These are phyloP conservation scores for Morpho helenor DNA, from an alignment of 2,888 invertebrate species.

Conservation along the genomic window DNA sequence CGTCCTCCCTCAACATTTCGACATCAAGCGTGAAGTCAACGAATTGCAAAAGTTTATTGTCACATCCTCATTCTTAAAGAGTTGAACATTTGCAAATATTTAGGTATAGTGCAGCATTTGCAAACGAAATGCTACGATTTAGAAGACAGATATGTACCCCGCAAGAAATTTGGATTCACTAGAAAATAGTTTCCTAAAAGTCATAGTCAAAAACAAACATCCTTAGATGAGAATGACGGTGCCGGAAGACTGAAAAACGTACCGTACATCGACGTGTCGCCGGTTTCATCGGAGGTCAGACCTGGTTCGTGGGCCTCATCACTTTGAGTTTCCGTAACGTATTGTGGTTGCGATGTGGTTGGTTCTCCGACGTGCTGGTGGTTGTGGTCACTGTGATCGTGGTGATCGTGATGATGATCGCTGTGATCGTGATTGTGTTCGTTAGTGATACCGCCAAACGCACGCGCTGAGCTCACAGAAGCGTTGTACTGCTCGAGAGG, in stretches of 20 bases:
- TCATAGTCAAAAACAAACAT: slow-evolving; percentile 55
- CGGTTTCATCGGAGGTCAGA: slow-evolving; percentile 50
- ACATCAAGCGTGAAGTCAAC: slow-evolving; percentile 85
- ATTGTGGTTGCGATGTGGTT: slow-evolving; percentile 22
- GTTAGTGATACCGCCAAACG: slow-evolving; percentile 73
- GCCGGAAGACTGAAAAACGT: slow-evolving; percentile 41
- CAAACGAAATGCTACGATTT: slow-evolving; percentile 84
- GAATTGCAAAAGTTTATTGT: slow-evolving; percentile 88
- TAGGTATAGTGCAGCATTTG: slow-evolving; percentile 85
- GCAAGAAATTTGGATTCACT: slow-evolving; percentile 93
- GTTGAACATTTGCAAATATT: slow-evolving; percentile 89
- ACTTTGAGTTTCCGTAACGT: slow-evolving; percentile 30
- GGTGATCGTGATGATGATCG: slow-evolving; percentile 25
- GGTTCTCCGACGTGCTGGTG: slow-evolving; percentile 27
- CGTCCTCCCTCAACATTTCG: slow-evolving; percentile 80
- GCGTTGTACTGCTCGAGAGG: slow-evolving; percentile 74
- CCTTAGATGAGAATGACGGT: slow-evolving; percentile 59
- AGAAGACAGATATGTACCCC: slow-evolving; percentile 86
- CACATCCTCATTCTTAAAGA: slow-evolving; percentile 88
- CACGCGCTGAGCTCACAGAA: slow-evolving; percentile 78
- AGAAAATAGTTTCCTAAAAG: slow-evolving; percentile 81
- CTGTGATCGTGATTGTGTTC: slow-evolving; percentile 27
- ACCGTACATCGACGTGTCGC: slow-evolving; percentile 80
- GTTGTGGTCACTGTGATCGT: slow-evolving; percentile 28
- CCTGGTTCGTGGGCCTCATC: slow-evolving; percentile 42